A percentile compares a stretch with the other conserved stretches of the same genome.
Evolutionary conservation across 64 coral and sea anemone species (phyloP).

Genomic region (Actinia tenebrosa): DNA sequence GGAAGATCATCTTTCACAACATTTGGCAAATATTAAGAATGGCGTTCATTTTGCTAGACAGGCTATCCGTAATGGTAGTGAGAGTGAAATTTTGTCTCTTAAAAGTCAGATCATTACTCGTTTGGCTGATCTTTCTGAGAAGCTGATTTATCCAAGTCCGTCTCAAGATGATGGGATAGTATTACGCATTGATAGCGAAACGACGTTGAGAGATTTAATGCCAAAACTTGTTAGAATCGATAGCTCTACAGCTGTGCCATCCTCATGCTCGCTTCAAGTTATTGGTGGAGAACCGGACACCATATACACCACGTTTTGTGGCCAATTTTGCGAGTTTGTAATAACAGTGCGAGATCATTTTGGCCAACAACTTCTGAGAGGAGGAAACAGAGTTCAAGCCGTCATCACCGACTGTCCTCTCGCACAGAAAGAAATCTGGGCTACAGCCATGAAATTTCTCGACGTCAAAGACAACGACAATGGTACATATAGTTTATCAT

Average conservation of each 20-base stretch:
- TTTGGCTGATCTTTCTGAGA: background rate
- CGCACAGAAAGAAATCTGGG: slow-evolving; percentile 6
- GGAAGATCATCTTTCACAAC: background rate
- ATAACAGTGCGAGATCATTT: slow-evolving; percentile 15
- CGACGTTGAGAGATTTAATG: background rate
- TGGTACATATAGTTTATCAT: slow-evolving; percentile 1
- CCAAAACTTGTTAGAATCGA: background rate
- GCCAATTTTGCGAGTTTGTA: slow-evolving; percentile 12
- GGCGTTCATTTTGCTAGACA: slow-evolving; percentile 12
- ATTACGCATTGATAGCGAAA: background rate
- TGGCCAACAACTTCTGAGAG: background rate
- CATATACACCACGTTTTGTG: slow-evolving; percentile 19
- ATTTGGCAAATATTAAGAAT: background rate
- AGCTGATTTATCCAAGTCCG: background rate
- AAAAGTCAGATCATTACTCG: slow-evolving; percentile 16
- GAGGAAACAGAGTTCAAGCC: slow-evolving; percentile 6
- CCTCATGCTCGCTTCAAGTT: background rate
- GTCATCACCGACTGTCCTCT: slow-evolving; percentile 10
- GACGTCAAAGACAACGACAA: slow-evolving; percentile 5
- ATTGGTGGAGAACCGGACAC: background rate
- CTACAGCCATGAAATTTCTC: background rate
- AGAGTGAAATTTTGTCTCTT: background rate
- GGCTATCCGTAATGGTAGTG: background rate
- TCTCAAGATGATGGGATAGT: slow-evolving; percentile 2
- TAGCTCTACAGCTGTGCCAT: slow-evolving; percentile 2